phyloP scores from a whole-genome alignment of 2,888 invertebrate genomes.

The Scaptodrosophila latifasciaeformis region DNA sequence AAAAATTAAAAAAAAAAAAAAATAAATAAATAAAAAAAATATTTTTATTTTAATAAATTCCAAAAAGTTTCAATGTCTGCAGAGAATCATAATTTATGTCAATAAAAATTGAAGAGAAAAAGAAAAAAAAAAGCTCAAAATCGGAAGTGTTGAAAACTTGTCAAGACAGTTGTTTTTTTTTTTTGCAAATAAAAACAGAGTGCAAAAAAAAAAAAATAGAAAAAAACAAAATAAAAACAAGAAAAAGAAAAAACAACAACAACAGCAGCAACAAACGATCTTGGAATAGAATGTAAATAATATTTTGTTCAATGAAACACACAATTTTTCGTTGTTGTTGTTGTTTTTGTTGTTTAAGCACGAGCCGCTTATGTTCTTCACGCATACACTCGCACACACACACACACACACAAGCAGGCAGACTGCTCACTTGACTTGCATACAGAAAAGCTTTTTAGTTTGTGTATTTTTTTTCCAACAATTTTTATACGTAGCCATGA shows the following conservation, averaged over 20 bases:
- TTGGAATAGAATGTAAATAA: slow-evolving; percentile 68
- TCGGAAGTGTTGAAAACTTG: not conserved
- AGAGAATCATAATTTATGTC: too few species aligned
- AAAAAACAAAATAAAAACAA: slow-evolving; percentile 14
- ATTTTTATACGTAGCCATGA: slow-evolving; percentile 71
- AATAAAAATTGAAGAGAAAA: too few species aligned
- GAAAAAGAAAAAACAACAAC: slow-evolving; percentile 20
- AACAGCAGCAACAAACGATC: slow-evolving; percentile 44
- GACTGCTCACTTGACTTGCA: slow-evolving; percentile 41
- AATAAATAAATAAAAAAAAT: not conserved
- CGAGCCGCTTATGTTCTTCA: slow-evolving; percentile 59
- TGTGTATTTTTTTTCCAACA: slow-evolving; percentile 37
- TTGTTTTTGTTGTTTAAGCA: slow-evolving; percentile 42
- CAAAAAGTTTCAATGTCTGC: not conserved
- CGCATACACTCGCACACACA: slow-evolving; percentile 35
- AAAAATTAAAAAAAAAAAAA: not conserved
- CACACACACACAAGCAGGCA: not conserved
- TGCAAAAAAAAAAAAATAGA: slow-evolving; percentile 4
- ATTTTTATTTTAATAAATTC: not conserved
- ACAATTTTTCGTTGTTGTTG: slow-evolving; percentile 28
- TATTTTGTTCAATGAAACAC: slow-evolving; percentile 69
- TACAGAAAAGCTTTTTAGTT: slow-evolving; percentile 69
- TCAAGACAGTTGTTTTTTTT: not conserved
- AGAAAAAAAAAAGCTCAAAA: not conserved
- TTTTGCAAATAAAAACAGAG: too few species aligned